Conservation (phyloP, 2,888 invertebrate genomes). For the Volucella inflata region DNA sequence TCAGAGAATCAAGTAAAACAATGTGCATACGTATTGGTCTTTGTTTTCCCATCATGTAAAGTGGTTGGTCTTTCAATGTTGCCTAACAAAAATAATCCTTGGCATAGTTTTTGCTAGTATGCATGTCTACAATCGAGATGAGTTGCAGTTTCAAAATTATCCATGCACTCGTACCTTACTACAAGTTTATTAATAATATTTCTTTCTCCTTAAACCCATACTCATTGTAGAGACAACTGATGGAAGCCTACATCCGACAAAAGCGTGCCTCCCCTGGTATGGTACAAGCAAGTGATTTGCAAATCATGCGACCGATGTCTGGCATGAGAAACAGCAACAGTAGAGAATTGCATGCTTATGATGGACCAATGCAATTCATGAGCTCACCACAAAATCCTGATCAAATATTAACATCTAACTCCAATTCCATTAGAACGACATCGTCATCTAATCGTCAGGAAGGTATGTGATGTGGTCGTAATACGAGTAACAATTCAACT, state of each 20-base stretch:
- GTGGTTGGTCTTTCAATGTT: constrained; percentile 44
- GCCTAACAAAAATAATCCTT: constrained; percentile 51
- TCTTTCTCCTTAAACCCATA: constrained; percentile 7
- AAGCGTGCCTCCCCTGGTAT: constrained; percentile 93
- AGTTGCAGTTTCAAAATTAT: constrained; percentile 4
- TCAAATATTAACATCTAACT: constrained; percentile 85
- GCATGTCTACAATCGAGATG: constrained; percentile 13
- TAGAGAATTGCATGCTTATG: constrained; percentile 86
- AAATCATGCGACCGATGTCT: constrained; percentile 89
- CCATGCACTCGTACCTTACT: background rate
- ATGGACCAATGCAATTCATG: constrained; percentile 94
- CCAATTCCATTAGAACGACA: constrained; percentile 76
- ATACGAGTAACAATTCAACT: background rate
- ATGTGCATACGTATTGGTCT: constrained; percentile 22
- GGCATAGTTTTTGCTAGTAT: constrained; percentile 37
- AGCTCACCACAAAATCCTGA: constrained; percentile 93
- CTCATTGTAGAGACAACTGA: constrained; percentile 89
- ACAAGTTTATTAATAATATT: constrained; percentile 24
- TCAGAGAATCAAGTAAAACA: constrained; percentile 13
- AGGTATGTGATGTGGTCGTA: constrained; percentile 77
- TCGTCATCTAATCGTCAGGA: constrained; percentile 79
- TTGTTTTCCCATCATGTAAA: constrained; percentile 30
- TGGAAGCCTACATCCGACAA: constrained; percentile 95
- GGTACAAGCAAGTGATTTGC: constrained; percentile 93
- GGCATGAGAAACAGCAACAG: constrained; percentile 89